Evolutionary conservation across 2,113 vertebrate genomes (phyloP), one percentile per base, ranked within the genome.

Genomic region (Nothoprocta perdicaria): DNA sequence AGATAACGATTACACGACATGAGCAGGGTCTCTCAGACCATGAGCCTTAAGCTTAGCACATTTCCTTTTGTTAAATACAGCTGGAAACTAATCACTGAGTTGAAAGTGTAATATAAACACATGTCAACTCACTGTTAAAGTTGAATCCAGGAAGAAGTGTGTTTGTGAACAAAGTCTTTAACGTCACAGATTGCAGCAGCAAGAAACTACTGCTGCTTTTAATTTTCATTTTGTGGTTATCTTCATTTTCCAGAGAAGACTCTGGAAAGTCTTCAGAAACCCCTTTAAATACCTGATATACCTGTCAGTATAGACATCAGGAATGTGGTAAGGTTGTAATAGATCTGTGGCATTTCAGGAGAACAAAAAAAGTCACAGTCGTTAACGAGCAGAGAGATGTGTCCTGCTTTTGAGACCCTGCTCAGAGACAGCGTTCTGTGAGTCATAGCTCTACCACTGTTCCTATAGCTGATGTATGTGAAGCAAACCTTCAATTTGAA

Each of bases 381-480:
- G 80, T 41, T 86, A 88, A 73, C 5, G 6, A 71, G 29, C 22
- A 81, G 29, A 52, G n/a, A 82, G 5, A 43, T 69, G 58, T 79
- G 48, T 66, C 40, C 45, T 91, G 12, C 7, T 82, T 76, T 55
- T 33, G 48, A 92, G 85, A 62, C 38, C 40, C 38, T 48, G 35
- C 53, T 92, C 74, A 92, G 72, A 92, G 46, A 72, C 48, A 60
- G 38, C 69, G 65, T 52, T 80, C 57, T 73, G 17, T 92, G 79
- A 87, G 31, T 89, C 40, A 62, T 14, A 62, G 29, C 45, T 88
- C 16, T 50, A 12, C 18, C n/a, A 45, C 27, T 62, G 67, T 72
- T 80, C 67, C 18, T 61, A 3, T 4, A 77, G 45, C 35, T 45
- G 48, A 26, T 29, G 12, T 48, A 65, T 7, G 31, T 89, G 78